Percentiles rank a stretch among this genome's conserved stretches.
phyloP scores from a whole-genome alignment of 2,888 invertebrate species.

The Drosophila basisetae region DNA sequence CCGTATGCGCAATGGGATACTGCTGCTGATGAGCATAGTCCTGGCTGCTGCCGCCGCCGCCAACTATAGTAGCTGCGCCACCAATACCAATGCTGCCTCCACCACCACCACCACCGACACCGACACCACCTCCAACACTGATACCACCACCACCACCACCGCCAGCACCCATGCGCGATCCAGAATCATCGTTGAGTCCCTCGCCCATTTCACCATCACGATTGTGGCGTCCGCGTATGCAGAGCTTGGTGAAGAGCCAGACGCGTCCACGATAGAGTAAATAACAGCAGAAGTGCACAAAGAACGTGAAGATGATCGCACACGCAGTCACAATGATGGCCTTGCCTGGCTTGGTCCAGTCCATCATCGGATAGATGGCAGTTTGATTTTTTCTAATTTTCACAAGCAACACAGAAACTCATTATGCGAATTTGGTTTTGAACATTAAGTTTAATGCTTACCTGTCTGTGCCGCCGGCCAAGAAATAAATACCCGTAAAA shows the following conservation, averaged over 20 bases:
- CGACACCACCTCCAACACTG: constrained; percentile 11
- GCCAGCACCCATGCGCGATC: constrained; percentile 82
- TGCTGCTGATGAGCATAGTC: constrained; percentile 84
- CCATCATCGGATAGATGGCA: constrained; percentile 91
- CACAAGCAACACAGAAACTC: constrained; percentile 40
- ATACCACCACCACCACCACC: constrained; percentile 56
- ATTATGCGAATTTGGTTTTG: background rate
- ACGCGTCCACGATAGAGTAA: constrained; percentile 86
- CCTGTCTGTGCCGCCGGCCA: constrained; percentile 90
- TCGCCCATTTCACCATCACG: constrained; percentile 85
- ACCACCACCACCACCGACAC: constrained; percentile 60
- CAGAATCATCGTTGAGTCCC: constrained; percentile 83
- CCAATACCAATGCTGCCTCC: constrained; percentile 59
- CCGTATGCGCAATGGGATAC: constrained; percentile 81
- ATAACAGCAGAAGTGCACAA: constrained; percentile 88
- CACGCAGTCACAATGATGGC: constrained; percentile 87
- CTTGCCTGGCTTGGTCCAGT: constrained; percentile 89
- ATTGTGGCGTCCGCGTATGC: constrained; percentile 84
- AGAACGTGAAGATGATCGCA: constrained; percentile 87
- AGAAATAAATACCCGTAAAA: constrained; percentile 90
- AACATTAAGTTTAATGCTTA: constrained; percentile 79
- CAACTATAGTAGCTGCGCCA: constrained; percentile 61
- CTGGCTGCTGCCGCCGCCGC: constrained; percentile 79
- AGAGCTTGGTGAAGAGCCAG: constrained; percentile 85
- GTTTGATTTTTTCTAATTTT: constrained; percentile 87